A percentile compares a stretch with the other conserved stretches of the same genome.
Evolutionary conservation across 2,113 vertebrate genomes (phyloP).

Genomic region (Elachura formosa): DNA sequence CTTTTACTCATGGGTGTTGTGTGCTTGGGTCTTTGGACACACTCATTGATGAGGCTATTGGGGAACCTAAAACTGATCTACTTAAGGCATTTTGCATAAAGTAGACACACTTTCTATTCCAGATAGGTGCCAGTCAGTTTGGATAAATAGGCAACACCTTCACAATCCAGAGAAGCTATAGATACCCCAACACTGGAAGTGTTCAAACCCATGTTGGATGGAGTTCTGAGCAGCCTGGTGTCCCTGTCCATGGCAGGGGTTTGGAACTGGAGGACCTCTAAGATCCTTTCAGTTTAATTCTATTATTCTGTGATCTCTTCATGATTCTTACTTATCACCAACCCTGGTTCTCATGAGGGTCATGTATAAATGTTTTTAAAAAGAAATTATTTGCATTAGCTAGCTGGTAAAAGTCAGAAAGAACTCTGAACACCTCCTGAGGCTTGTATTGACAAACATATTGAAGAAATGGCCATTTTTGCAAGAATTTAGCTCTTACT

Average conservation of each 20-base stretch:
- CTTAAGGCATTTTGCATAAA: not conserved
- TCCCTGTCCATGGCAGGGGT: not conserved
- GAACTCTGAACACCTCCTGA: not conserved
- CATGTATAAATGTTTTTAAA: not conserved
- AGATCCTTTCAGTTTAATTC: not conserved
- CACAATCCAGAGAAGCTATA: not conserved
- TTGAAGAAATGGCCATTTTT: rapidly evolving
- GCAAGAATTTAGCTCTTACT: not conserved
- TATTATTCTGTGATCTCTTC: not conserved
- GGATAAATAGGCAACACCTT: not conserved
- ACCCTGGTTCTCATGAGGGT: not conserved
- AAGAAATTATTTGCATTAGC: not conserved
- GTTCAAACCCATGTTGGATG: rapidly evolving
- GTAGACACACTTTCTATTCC: not conserved
- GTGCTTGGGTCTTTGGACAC: not conserved
- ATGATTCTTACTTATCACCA: not conserved
- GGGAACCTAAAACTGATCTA: not conserved
- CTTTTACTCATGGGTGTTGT: too few species aligned
- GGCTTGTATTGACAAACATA: not conserved
- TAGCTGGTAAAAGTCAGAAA: not conserved
- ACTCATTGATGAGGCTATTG: not conserved
- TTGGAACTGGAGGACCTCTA: not conserved
- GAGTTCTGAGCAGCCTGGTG: not conserved
- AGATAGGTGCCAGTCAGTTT: not conserved
- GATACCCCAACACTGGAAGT: not conserved